Base-by-base conservation (phyloP, 2,113 vertebrate genomes). In the Arvicanthis niloticus region DNA sequence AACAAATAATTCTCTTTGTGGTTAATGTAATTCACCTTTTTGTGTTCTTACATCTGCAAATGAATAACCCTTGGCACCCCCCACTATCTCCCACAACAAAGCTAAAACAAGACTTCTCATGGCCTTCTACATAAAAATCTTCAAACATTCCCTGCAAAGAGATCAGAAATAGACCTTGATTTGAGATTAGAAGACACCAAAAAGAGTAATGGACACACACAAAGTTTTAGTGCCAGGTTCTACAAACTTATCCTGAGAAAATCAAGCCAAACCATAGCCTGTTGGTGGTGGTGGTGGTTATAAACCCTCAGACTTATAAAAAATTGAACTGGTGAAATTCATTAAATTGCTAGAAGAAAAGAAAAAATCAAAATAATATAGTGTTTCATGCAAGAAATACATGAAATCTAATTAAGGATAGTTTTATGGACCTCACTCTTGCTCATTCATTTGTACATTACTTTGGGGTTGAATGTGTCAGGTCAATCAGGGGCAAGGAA, bases 291-390 rank as follows among this genome's bases (percentile, higher is more conserved):
- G n/a, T 65, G 7, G 26, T 85, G 40, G 34, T 37, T 42, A 37
- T 24, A 67, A 93, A n/a, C 15, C 7, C 19, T 53, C 48, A 0
- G 0, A 53, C 56, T 86, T 89, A 91, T 7, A 84, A 37, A 58
- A 89, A 37, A 42, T 13, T 31, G 37, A 34, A 77, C 16, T 78
- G 9, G n/a, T 48, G 93, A 65, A 82, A 48, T 31, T 40, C 37
- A 53, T 78, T 86, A 62, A 91, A 87, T 94, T 58, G 62, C 72
- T 89, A 80, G 10, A 77, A 80, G 19, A 88, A 88, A 88, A 42
- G 78, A n/a, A 0, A 58, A 84, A 84, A 42, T 62, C 68, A 56
- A 93, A 95, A 58, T 31, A 87, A 91, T 4, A 91, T 4, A 91
- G 1, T 29, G 53, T 53, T n/a, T 24, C 13, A 51, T 42, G 22